Percentiles rank a stretch among this genome's conserved stretches.
Evolutionary conservation across 2,113 vertebrate genomes (phyloP).

Genomic region (Fulmarus glacialis): DNA sequence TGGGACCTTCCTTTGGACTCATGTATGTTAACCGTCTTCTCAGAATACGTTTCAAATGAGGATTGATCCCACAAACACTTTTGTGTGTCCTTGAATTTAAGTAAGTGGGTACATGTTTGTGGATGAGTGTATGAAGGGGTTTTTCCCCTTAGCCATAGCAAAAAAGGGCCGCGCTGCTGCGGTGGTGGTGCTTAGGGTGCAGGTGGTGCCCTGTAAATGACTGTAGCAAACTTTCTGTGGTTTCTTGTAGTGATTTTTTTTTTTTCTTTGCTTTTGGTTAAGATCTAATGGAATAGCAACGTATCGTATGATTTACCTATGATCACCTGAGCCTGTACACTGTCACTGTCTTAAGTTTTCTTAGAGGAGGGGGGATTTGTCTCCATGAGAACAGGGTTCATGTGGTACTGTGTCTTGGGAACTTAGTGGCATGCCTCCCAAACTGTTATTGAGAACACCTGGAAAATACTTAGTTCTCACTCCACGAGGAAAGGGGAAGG

Average conservation of each 20-base stretch:
- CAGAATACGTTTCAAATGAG: fast-evolving
- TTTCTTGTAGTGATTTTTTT: neutral
- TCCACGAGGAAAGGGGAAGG: neutral
- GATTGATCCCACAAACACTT: neutral
- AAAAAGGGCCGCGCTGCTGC: fast-evolving
- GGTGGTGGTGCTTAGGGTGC: neutral
- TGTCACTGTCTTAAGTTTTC: neutral
- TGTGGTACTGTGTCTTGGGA: constrained; percentile 25
- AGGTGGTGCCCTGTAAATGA: neutral
- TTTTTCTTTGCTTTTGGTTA: neutral
- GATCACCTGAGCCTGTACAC: neutral
- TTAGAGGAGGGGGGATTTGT: constrained; percentile 10
- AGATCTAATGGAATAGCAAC: neutral
- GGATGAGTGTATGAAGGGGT: neutral
- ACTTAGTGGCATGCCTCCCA: neutral
- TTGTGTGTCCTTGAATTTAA: neutral
- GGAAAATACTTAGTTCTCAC: constrained; percentile 29
- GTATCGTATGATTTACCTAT: neutral
- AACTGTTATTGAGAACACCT: constrained; percentile 54
- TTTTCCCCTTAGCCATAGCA: neutral
- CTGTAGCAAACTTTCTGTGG: neutral
- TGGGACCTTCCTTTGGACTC: neutral
- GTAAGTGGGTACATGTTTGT: fast-evolving
- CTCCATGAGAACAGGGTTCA: constrained; percentile 14
- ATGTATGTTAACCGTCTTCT: fast-evolving